phyloP scores from a whole-genome alignment of 2,113 vertebrate species.

The Entelurus aequoreus region DNA sequence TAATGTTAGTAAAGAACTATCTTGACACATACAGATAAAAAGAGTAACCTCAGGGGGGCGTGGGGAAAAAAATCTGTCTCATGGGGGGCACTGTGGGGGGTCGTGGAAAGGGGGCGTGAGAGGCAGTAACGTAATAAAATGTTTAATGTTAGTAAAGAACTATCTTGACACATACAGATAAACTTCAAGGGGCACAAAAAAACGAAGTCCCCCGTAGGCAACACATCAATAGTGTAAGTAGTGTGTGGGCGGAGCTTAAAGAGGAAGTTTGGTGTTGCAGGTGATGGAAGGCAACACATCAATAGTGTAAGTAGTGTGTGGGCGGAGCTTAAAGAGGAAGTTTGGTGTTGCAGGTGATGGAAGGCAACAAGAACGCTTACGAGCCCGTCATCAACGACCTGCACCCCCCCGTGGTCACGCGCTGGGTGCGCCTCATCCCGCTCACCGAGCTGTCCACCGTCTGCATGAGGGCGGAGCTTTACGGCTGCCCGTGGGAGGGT shows the following conservation, averaged over 20 bases:
- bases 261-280: conserved; percentile 45
- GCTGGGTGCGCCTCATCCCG: conserved; percentile 79
- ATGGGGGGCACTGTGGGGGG: no score
- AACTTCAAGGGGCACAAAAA: no score
- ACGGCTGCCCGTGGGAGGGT: conserved; percentile 86
- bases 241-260: not conserved
- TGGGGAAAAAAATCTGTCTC: no score
- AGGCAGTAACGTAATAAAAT: no score
- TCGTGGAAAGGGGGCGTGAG: no score
- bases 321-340: not conserved
- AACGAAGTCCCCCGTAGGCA: no score
- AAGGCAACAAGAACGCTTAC: conserved; percentile 79
- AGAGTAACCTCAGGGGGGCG: no score
- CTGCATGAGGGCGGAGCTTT: conserved; percentile 90
- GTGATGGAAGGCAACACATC: conserved; percentile 81
- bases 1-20: no score
- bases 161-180: no score
- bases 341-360: conserved; percentile 69
- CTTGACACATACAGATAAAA: no score
- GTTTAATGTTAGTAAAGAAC: no score
- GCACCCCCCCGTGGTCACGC: conserved; percentile 80
- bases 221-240: no score
- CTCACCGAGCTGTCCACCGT: conserved; percentile 77
- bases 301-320: not conserved
- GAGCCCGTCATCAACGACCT: conserved; percentile 80